Evolutionary conservation across 2,113 vertebrate genomes (phyloP), one percentile per base, ranked within the genome.

Genomic region (Ailuropoda melanoleuca): DNA sequence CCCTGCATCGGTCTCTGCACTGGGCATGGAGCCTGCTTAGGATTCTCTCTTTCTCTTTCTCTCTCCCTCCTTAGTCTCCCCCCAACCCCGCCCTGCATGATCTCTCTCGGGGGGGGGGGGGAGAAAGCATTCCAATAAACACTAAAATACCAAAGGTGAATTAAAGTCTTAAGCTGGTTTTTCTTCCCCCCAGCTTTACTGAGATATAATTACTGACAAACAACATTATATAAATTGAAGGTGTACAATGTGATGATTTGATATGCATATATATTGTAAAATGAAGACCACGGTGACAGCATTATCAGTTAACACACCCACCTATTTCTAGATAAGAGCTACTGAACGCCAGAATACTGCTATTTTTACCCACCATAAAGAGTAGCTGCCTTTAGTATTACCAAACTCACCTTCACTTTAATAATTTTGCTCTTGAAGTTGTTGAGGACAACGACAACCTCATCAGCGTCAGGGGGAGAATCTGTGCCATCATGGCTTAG

Each of bases 351-450:
- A 74, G 70, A 92, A 86, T 1, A 21, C 19, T 4, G 48, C 68
- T 90, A 55, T 34, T 90, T 92, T 72, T 64, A 56, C 84, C 7
- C 66, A 43, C 68, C 68, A 24, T 19, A 50, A 66, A 74, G 21
- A 84, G 1, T 31, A 7, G 1, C 53, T 75, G 37, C 17, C n/a
- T 94, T 43, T 19, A 23, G 39, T 34, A 53, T 48, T 84, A 78
- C 78, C 29, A 94, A 93, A 98, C 98, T 99, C 91, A 99, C 99
- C 99, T 99, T 99, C 96, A 99, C 99, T 99, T 99, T 99, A 97
- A 99, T 99, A 98, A 99, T 99, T 98, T 99, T 99, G 99, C 99
- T 99, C 98, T 99, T 99, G 98, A 99, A 99, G 98, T 99, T 99
- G 98, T 99, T 99, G 97, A 99, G 99, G 96, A 99, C 99, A 5